These are phyloP conservation scores for Ictalurus furcatus DNA, from an alignment of 2,113 vertebrate genomes.

Conservation along the genomic window DNA sequence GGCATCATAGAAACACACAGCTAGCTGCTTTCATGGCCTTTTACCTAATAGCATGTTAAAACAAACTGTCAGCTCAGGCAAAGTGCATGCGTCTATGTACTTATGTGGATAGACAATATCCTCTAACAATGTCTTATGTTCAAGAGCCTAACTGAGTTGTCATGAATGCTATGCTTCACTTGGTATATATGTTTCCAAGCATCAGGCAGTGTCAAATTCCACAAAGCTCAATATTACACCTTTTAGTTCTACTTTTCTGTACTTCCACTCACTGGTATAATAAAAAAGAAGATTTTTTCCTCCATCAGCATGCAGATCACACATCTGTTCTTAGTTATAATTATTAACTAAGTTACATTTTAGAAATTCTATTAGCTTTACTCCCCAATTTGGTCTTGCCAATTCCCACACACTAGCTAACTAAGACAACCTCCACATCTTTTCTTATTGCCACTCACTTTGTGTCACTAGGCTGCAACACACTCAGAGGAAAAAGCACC, in stretches of 20 bases:
- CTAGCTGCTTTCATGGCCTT: neutral
- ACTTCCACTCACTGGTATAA: neutral
- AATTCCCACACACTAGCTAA: too few relatives aligned
- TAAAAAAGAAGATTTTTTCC: too few relatives aligned
- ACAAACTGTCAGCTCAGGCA: neutral
- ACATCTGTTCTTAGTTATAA: too few relatives aligned
- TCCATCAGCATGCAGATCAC: too few relatives aligned
- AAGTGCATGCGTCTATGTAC: neutral
- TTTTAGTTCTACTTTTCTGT: neutral
- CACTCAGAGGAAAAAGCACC: too few relatives aligned
- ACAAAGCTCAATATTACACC: neutral
- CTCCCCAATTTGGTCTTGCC: too few relatives aligned
- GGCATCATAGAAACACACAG: neutral
- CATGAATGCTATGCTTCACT: neutral
- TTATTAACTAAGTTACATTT: too few relatives aligned
- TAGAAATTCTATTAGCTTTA: too few relatives aligned
- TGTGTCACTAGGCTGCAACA: too few relatives aligned
- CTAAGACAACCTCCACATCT: too few relatives aligned
- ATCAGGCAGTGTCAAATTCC: neutral
- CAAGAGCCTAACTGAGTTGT: neutral
- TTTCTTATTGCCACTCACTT: too few relatives aligned
- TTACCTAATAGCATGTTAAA: neutral
- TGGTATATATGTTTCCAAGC: neutral
- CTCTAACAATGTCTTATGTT: neutral
- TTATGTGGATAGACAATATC: neutral